Percentiles rank a stretch among this genome's conserved stretches.
Conservation (phyloP, 1,140 invertebrate genomes). For the Diuraphis noxia region DNA sequence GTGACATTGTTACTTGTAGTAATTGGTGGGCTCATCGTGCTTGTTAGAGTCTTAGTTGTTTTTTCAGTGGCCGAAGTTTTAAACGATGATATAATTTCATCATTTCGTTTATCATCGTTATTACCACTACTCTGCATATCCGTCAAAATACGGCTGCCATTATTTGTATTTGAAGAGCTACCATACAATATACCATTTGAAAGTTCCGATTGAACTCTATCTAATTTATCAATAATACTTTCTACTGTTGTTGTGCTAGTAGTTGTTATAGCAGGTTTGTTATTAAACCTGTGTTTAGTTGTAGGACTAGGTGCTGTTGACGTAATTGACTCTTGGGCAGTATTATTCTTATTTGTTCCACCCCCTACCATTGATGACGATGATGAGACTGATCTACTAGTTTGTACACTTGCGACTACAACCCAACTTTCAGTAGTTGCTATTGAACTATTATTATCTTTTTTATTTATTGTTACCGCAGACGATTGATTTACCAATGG, state of each 20-base stretch:
- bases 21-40: constrained; percentile 58
- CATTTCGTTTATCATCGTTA: constrained; percentile 31
- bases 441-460: not conserved
- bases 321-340: not conserved
- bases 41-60: constrained; percentile 57
- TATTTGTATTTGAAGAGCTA: constrained; percentile 1
- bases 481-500: not conserved
- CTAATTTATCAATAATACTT: constrained; percentile 81
- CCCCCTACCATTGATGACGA: not conserved
- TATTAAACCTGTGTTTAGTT: constrained; percentile 23
- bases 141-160: not conserved
- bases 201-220: constrained; percentile 79
- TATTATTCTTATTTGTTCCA: constrained; percentile 11
- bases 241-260: constrained; percentile 24
- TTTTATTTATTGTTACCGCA: not conserved
- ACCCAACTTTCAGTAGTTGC: constrained; percentile 32
- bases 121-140: not conserved
- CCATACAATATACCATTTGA: constrained; percentile 71
- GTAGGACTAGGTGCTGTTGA: not conserved
- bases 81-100: constrained; percentile 30
- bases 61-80: constrained; percentile 59
- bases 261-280: not conserved
- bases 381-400: constrained; percentile 20
- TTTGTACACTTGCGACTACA: constrained; percentile 28
- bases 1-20: constrained; percentile 57